These are phyloP conservation scores for Melanotaenia boesemani DNA, from an alignment of 2,797 vertebrate species.

Conservation along the genomic window DNA sequence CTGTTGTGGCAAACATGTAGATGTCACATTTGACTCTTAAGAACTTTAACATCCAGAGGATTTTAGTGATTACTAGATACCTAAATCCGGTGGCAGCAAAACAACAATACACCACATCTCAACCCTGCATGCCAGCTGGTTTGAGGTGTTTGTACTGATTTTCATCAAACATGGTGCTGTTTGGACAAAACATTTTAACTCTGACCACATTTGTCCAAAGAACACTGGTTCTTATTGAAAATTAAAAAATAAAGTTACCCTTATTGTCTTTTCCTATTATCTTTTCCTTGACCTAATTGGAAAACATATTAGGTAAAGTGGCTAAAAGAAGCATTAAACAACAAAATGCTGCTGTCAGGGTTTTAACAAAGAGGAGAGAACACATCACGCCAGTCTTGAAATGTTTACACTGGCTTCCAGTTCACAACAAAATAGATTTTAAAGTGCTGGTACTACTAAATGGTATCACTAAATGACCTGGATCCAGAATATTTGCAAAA, in stretches of 20 bases:
- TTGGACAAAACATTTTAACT: not conserved
- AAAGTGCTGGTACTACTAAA: too few species aligned
- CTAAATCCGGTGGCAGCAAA: not conserved
- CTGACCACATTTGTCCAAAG: not conserved
- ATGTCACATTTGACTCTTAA: not conserved
- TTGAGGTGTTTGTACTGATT: not conserved
- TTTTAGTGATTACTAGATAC: not conserved
- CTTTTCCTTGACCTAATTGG: too few species aligned
- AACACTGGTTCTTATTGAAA: not conserved
- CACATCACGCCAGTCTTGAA: too few species aligned
- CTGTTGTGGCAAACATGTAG: not conserved
- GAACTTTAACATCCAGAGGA: not conserved
- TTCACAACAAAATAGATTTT: too few species aligned
- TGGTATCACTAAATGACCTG: too few species aligned
- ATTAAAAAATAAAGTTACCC: not conserved
- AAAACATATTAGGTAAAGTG: too few species aligned
- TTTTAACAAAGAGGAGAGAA: too few species aligned
- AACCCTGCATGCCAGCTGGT: not conserved
- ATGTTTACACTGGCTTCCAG: too few species aligned
- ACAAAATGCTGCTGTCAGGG: too few species aligned
- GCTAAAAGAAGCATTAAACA: too few species aligned
- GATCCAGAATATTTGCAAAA: too few species aligned
- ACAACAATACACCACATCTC: not conserved
- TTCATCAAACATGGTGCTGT: not conserved
- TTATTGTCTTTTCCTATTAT: not conserved